phyloP scores from a whole-genome alignment of 2,888 invertebrate species.

The Trissolcus brochymenae region DNA sequence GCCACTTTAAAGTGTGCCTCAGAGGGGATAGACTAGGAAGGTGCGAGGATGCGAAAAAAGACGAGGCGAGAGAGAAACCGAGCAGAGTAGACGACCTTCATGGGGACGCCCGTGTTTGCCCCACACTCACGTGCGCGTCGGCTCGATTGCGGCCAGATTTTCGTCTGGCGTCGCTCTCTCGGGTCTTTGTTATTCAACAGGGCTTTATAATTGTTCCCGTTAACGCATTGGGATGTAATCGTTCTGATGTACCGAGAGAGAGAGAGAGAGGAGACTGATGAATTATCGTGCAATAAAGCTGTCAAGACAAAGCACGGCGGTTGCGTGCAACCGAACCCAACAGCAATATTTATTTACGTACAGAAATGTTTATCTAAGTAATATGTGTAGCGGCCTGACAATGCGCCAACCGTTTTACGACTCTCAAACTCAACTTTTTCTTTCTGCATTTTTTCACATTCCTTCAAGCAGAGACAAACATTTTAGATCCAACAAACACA shows the following conservation, averaged over 20 bases:
- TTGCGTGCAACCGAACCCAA: conserved; percentile 1
- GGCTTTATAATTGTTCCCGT: too few species aligned
- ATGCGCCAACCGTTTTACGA: conserved; percentile 24
- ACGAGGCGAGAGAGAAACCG: conserved; percentile 23
- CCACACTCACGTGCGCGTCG: conserved; percentile 14
- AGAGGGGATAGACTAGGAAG: conserved; percentile 45
- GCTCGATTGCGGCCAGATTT: conserved; percentile 11
- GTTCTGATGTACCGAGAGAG: too few species aligned
- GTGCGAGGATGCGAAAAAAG: conserved; percentile 49
- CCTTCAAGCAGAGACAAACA: too few species aligned
- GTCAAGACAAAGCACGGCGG: neutral
- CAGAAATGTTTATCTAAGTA: conserved; percentile 17
- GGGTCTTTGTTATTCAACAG: too few species aligned
- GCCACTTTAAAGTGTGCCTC: conserved; percentile 40
- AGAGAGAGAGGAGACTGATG: neutral
- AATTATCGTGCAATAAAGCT: conserved; percentile 3
- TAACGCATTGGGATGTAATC: too few species aligned
- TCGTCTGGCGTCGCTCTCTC: too few species aligned
- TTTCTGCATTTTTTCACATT: neutral
- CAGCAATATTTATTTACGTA: conserved; percentile 8
- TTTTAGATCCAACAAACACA: neutral
- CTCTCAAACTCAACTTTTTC: neutral
- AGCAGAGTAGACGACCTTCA: conserved; percentile 69
- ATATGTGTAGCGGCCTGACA: conserved; percentile 9
- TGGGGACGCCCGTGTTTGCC: conserved; percentile 64